These are phyloP conservation scores for Vulpes lagopus DNA, from an alignment of 2,113 vertebrate species.

Conservation along the genomic window DNA sequence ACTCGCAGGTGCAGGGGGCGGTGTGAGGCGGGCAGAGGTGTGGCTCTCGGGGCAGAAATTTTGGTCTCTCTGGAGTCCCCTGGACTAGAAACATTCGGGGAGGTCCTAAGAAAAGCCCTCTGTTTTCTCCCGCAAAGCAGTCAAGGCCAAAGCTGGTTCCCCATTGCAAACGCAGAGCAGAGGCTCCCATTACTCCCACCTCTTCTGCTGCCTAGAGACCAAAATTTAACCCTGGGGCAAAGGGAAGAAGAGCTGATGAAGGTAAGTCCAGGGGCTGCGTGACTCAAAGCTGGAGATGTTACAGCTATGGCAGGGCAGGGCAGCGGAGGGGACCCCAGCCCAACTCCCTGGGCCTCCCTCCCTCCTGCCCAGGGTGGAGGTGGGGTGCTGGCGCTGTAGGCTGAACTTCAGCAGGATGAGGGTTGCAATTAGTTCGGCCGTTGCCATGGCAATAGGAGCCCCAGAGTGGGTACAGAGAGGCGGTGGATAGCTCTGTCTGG, in stretches of 20 bases:
- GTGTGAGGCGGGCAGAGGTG: background rate
- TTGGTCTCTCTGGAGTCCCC: conserved; percentile 64
- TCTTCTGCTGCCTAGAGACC: conserved; percentile 67
- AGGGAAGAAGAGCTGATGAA: background rate
- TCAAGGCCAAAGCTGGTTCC: background rate
- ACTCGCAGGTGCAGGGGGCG: background rate
- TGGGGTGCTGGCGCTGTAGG: conserved; percentile 50
- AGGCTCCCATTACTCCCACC: background rate
- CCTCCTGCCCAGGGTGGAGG: conserved; percentile 45
- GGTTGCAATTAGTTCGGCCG: conserved; percentile 78
- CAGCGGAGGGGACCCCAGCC: conserved; percentile 40
- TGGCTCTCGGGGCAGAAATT: conserved; percentile 54
- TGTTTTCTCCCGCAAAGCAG: conserved; percentile 36
- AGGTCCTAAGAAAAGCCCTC: background rate
- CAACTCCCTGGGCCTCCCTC: conserved; percentile 46
- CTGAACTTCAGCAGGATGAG: conserved; percentile 73
- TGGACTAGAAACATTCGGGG: background rate
- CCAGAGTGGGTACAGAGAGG: conserved; percentile 74
- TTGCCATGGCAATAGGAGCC: conserved; percentile 76
- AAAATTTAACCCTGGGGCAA: conserved; percentile 73
- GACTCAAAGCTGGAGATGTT: background rate
- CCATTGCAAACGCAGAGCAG: background rate
- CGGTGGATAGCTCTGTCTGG: conserved; percentile 78
- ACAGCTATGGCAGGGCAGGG: conserved; percentile 11
- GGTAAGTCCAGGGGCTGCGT: background rate